Conservation (phyloP, 2,888 invertebrate species). For the Epiblema foenella region DNA sequence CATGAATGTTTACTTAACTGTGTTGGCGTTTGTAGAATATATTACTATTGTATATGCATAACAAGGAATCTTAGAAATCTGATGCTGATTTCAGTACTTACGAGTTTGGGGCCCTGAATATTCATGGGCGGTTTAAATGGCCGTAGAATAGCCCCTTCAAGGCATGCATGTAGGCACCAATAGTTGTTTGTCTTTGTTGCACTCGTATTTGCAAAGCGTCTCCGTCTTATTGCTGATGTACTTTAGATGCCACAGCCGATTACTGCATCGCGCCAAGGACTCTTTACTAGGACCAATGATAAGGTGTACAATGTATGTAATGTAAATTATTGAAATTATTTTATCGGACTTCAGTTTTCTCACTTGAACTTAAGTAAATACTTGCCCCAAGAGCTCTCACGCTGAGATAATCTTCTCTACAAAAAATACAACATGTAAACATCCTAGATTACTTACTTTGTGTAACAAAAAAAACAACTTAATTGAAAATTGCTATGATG, state of each 20-base stretch:
- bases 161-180: conserved; percentile 6
- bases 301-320: not conserved
- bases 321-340: not conserved
- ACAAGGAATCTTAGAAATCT: too few relatives aligned
- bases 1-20: too few relatives aligned
- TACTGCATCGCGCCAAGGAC: conserved; percentile 22
- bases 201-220: conserved; percentile 3
- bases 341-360: not conserved
- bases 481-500: not conserved
- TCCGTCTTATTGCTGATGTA: conserved; percentile 12
- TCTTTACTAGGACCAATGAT: conserved; percentile 5
- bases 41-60: too few relatives aligned
- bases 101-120: not conserved
- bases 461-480: not conserved
- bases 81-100: not conserved
- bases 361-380: too few relatives aligned
- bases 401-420: not conserved
- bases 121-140: not conserved
- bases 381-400: too few relatives aligned
- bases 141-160: conserved; percentile 15
- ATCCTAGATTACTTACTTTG: too few relatives aligned
- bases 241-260: conserved; percentile 16
- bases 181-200: conserved; percentile 28
- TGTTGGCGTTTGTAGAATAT: too few relatives aligned
- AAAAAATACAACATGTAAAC: not conserved